These are phyloP conservation scores for Acanthisitta chloris DNA, from an alignment of 2,113 vertebrate species.

Conservation along the genomic window DNA sequence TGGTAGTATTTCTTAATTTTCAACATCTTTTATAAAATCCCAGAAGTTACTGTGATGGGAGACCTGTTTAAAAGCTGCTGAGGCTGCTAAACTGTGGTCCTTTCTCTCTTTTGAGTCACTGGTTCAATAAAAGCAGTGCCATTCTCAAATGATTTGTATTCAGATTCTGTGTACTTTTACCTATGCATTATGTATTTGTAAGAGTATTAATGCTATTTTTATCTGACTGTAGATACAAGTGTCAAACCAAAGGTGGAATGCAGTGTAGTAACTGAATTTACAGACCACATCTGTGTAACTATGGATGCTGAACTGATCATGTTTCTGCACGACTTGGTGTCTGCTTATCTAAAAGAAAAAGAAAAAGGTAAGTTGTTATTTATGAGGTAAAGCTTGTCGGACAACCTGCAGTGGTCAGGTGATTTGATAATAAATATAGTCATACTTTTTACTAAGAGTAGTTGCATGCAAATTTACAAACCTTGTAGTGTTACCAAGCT, in stretches of 20 bases:
- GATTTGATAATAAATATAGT: neutral
- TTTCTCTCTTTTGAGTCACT: neutral
- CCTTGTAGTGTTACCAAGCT: neutral
- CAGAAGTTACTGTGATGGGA: neutral
- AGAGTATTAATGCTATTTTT: neutral
- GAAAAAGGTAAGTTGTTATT: slow-evolving; percentile 86
- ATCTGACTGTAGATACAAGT: slow-evolving; percentile 77
- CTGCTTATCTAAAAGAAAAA: slow-evolving; percentile 98
- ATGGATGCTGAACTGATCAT: slow-evolving; percentile 99
- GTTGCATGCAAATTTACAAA: neutral
- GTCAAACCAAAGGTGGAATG: slow-evolving; percentile 97
- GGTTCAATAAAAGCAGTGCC: neutral
- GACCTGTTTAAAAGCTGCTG: neutral
- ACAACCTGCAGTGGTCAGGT: neutral
- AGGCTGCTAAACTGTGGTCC: neutral
- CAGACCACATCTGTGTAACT: slow-evolving; percentile 98
- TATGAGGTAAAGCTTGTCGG: neutral
- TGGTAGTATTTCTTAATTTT: neutral
- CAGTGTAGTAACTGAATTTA: slow-evolving; percentile 98
- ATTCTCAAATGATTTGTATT: neutral
- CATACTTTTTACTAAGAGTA: neutral
- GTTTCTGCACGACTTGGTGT: slow-evolving; percentile 97
- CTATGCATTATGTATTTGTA: neutral
- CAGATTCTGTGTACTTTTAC: neutral
- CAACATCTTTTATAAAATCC: neutral